A percentile compares a stretch with the other conserved stretches of the same genome.
phyloP scores from a whole-genome alignment of 2,113 vertebrate species.

The Fulmarus glacialis region DNA sequence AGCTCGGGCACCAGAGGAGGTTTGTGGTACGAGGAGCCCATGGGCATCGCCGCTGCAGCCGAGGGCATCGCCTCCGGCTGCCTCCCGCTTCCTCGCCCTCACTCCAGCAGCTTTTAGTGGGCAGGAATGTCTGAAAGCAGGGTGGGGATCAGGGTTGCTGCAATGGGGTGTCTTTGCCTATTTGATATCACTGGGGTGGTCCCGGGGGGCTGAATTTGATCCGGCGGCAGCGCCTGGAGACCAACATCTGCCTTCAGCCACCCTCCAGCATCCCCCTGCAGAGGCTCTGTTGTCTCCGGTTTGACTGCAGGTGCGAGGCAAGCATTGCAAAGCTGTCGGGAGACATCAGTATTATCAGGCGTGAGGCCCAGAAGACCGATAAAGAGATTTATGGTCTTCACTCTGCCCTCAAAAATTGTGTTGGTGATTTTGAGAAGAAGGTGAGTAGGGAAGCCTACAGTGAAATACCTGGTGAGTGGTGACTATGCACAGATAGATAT shows the following conservation, averaged over 20 bases:
- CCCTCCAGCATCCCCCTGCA: background rate
- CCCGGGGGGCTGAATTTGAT: too few species aligned
- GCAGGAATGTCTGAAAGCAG: background rate
- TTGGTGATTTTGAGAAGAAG: conserved; percentile 79
- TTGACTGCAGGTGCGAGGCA: conserved; percentile 81
- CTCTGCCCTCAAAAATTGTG: conserved; percentile 60
- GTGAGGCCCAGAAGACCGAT: conserved; percentile 66
- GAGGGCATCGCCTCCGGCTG: too few species aligned
- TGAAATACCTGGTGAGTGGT: background rate
- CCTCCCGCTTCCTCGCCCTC: rapidly evolving
- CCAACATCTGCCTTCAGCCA: background rate
- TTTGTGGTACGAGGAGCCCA: rapidly evolving
- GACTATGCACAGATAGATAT: background rate
- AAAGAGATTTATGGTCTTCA: conserved; percentile 72
- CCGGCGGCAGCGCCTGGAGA: rapidly evolving
- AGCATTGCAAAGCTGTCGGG: conserved; percentile 80
- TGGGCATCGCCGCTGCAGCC: rapidly evolving
- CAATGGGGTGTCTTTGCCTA: background rate
- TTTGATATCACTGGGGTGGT: rapidly evolving
- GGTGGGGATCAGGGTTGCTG: background rate
- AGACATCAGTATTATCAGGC: conserved; percentile 69
- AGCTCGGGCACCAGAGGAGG: too few species aligned
- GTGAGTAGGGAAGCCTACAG: conserved; percentile 60
- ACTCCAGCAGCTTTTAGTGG: background rate
- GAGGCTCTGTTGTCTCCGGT: background rate